phyloP scores from a whole-genome alignment of 2,888 invertebrate species.

The Microplitis deprimator region DNA sequence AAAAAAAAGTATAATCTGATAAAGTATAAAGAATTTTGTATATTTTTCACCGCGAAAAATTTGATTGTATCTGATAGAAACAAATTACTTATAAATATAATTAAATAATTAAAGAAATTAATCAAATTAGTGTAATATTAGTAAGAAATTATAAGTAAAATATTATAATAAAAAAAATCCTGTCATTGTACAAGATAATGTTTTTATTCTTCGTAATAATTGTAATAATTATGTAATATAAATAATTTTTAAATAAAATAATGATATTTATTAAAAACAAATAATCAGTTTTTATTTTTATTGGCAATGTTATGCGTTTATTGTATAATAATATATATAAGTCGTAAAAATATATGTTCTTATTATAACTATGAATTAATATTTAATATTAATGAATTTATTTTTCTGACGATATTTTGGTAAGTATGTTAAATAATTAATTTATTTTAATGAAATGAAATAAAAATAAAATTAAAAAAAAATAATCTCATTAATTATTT shows the following conservation, averaged over 20 bases:
- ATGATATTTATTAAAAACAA: constrained; percentile 1
- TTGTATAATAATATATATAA: neutral
- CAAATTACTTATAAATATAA: neutral
- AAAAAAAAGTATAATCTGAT: too few species aligned
- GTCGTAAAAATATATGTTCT: neutral
- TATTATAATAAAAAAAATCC: neutral
- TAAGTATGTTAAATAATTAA: neutral
- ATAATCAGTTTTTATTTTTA: neutral
- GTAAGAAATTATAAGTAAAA: too few species aligned
- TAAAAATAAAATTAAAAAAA: too few species aligned
- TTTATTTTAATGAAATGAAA: too few species aligned
- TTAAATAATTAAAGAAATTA: neutral
- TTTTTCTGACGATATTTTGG: neutral
- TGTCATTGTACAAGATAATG: neutral
- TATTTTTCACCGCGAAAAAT: too few species aligned
- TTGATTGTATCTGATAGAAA: too few species aligned
- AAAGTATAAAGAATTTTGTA: too few species aligned
- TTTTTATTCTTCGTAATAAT: constrained; percentile 2
- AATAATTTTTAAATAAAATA: neutral
- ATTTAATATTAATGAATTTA: neutral
- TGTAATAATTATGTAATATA: neutral
- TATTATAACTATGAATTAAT: too few species aligned
- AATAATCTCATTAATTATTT: neutral
- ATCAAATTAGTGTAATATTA: too few species aligned
- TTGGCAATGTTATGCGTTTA: neutral